Base-by-base conservation (phyloP, 2,797 vertebrate genomes). In the Buphagus erythrorhynchus region DNA sequence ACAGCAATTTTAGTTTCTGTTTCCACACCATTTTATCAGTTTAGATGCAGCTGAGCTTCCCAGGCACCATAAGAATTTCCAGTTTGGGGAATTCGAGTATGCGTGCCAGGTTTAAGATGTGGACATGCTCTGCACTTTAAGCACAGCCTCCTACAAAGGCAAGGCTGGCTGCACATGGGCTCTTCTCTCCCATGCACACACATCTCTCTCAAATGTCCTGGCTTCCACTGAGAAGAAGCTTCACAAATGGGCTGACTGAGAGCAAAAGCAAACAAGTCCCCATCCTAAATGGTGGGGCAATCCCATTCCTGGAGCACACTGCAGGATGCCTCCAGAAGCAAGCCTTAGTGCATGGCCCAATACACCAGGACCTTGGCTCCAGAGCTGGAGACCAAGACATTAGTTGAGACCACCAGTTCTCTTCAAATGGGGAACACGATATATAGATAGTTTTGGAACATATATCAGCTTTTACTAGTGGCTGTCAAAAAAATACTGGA, bases 141-240 rank as follows among this genome's bases (percentile, higher is more conserved):
- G n/a, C 45, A 52, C 12, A 45, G 75, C 15, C 29, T 78, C 57
- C 45, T 28, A 17, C 11, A 33, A 82, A 36, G 20, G 43, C 76
- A 73, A 79, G 25, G 46, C 31, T 77, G 78, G 18, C 69, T 82
- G 19, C 28, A 43, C 16, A 3, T 3, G 36, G 67, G 15, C 22
- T 59, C 35, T 26, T 54, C 24, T 54, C 19, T 51, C 45, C 21
- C 33, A 4, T 0, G 0, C 11, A 8, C 2, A 15, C 33, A 57
- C 0, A 0, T 5, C 36, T 13, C 31, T 69, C 51, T 77, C 55
- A 36, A 74, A 52, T 21, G 38, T 40, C 16, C 43, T 29, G 19
- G 52, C 33, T 85, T 58, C 11, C 25, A 38, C 81, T 42, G n/a
- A 49, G 52, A 62, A 79, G 38, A 54, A 58, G n/a, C 11, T 26